Conservation (phyloP, 2,113 vertebrate species). For the Eurypyga helias region DNA sequence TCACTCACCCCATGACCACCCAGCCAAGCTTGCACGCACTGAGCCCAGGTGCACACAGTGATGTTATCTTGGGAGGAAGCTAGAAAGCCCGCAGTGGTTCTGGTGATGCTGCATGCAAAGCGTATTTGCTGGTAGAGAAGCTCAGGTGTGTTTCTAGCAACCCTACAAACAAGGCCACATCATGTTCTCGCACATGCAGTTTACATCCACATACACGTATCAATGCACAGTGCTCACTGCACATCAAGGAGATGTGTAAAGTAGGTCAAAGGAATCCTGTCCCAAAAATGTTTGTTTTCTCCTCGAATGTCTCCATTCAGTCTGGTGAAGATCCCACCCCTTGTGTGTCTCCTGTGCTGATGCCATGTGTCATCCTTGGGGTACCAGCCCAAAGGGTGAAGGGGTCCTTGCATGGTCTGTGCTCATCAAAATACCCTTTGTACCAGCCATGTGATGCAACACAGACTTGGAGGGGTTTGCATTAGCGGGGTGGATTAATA, state of each 20-base stretch:
- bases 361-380: neutral
- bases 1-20: neutral
- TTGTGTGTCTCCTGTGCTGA: neutral
- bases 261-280: neutral
- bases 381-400: neutral
- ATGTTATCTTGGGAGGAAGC: neutral
- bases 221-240: neutral
- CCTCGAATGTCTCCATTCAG: neutral
- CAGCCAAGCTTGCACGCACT: neutral
- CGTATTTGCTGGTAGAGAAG: neutral
- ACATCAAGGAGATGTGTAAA: neutral
- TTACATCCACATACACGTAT: neutral
- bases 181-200: accelerated
- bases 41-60: neutral
- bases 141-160: neutral
- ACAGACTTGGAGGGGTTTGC: neutral
- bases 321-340: neutral
- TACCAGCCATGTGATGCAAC: neutral
- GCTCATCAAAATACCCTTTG: neutral
- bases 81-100: neutral
- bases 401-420: neutral
- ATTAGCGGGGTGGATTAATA: neutral
- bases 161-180: neutral
- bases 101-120: neutral
- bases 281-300: neutral